Base-by-base conservation (phyloP, 2,113 vertebrate species). In the Cyanoderma ruficeps region DNA sequence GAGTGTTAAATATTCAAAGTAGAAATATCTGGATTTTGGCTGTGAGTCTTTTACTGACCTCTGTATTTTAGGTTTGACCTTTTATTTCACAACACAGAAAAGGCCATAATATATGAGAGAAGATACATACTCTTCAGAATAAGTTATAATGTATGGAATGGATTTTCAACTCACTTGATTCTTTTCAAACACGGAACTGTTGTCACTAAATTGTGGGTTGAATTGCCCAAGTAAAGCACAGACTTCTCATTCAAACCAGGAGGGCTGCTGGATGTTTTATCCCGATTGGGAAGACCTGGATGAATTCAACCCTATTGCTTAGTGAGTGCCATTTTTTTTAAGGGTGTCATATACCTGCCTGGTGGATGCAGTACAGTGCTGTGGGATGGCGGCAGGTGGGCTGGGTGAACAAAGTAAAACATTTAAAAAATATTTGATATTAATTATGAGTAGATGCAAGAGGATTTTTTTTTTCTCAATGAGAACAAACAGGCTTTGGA, bases 341-440 rank as follows among this genome's bases (percentile, higher is more conserved):
- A 47, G n/a, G 22, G 9, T 84, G 33, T 52, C 41, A 33, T 6
- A 4, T 37, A 60, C 4, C 17, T 92, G 25, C 25, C 10, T 64
- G 44, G 17, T 25, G 56, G 33, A 33, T 59, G 41, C 20, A 37
- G 76, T 31, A 7, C 13, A 14, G 13, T 0, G 0, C 44, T 50
- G 53, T 60, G 59, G 52, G 22, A 17, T 24, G 57, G 41, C 46
- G 42, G 4, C 23, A 9, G 39, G 57, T 56, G 20, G n/a, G 21
- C 52, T n/a, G 52, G 42, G 24, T 42, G 39, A 15, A 19, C 41
- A 21, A 33, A 78, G 27, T 18, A 13, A 50, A 68, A 49, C 7
- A 16, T 37, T 42, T 37, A 3, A 15, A 21, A 39, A 9, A 3
- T 41, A 28, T 7, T 50, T 55, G 16, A 0, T 68, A 30, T 55